These are phyloP conservation scores for Exaiptasia diaphana DNA, from an alignment of 64 coral and sea anemone species.

Conservation along the genomic window DNA sequence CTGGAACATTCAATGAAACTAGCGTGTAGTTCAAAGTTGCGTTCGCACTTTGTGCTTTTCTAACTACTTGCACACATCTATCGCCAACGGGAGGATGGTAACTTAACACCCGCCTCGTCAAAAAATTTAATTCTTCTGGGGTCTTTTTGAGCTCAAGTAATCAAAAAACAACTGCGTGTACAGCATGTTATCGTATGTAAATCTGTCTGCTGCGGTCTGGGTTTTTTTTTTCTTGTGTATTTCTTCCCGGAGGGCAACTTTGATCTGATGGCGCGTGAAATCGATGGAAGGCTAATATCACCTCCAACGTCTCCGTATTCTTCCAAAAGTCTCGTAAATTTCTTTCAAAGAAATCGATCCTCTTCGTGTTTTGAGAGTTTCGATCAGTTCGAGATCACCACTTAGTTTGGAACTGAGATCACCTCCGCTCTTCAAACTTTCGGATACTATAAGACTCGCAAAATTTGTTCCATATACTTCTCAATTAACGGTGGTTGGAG, in stretches of 20 bases:
- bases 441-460: not conserved
- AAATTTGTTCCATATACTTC: constrained; percentile 21
- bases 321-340: not conserved
- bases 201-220: not conserved
- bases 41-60: not conserved
- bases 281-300: not conserved
- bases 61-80: not conserved
- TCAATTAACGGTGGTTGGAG: not conserved
- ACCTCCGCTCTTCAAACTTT: not conserved
- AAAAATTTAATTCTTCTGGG: constrained; percentile 20
- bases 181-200: constrained; percentile 20
- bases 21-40: not conserved
- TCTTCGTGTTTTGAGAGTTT: not conserved
- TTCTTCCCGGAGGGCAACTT: not conserved
- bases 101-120: constrained; percentile 21
- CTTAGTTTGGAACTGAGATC: not conserved
- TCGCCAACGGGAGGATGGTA: not conserved
- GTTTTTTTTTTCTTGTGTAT: constrained; percentile 37
- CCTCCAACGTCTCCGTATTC: not conserved
- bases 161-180: constrained; percentile 44
- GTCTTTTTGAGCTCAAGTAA: constrained; percentile 14
- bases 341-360: not conserved
- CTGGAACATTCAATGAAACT: not conserved
- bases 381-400: constrained; percentile 7
- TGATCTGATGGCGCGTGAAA: constrained; percentile 14